Evolutionary conservation across 2,888 invertebrate species (phyloP).

Genomic region (Agelastica alni): DNA sequence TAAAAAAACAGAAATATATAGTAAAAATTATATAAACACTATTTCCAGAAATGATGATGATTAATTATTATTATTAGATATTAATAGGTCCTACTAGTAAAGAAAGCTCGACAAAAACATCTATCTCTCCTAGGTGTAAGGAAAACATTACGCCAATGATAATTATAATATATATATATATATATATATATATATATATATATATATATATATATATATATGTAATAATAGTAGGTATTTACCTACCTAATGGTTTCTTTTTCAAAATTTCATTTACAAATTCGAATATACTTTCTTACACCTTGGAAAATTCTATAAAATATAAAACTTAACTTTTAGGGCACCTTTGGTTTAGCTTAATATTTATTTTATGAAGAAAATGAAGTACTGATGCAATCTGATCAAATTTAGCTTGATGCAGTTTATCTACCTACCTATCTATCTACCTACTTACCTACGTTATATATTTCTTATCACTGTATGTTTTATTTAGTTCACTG

Average conservation of each 20-base stretch:
- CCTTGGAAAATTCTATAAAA: slow-evolving; percentile 34
- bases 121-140: slow-evolving; percentile 7
- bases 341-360: slow-evolving; percentile 88
- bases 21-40: slow-evolving; percentile 33
- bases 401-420: slow-evolving; percentile 39
- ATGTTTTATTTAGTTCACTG: slow-evolving; percentile 6
- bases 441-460: too few relatives aligned
- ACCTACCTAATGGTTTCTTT: too few relatives aligned
- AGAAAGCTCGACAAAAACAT: slow-evolving; percentile 45
- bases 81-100: slow-evolving; percentile 44
- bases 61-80: too few relatives aligned
- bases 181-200: too few relatives aligned
- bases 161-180: too few relatives aligned
- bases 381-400: slow-evolving; percentile 41
- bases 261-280: too few relatives aligned
- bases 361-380: slow-evolving; percentile 52
- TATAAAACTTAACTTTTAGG: slow-evolving; percentile 70
- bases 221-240: too few relatives aligned
- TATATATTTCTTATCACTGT: slow-evolving; percentile 53
- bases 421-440: too few relatives aligned
- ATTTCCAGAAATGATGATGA: slow-evolving; percentile 28
- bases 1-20: slow-evolving; percentile 39
- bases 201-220: too few relatives aligned
- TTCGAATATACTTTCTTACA: slow-evolving; percentile 14
- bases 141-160: slow-evolving; percentile 3